A percentile compares a stretch with the other conserved stretches of the same genome.
phyloP scores from a whole-genome alignment of 2,113 vertebrate genomes.

The Trinectes maculatus region DNA sequence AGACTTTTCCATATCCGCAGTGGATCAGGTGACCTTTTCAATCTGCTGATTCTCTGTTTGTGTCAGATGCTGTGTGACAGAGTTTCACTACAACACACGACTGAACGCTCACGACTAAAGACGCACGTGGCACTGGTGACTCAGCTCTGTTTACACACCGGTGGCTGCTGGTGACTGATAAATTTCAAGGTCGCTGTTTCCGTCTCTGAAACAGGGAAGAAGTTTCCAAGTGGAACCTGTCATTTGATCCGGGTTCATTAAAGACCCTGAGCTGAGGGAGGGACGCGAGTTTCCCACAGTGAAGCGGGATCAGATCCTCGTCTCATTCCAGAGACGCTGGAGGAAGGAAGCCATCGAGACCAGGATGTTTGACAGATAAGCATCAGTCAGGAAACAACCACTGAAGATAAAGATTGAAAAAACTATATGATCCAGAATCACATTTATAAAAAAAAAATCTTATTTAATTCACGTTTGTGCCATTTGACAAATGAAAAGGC shows the following conservation, averaged over 20 bases:
- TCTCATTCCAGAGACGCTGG: slow-evolving; percentile 26
- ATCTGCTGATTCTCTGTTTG: too few relatives aligned
- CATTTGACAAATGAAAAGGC: too few relatives aligned
- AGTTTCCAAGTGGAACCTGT: slow-evolving; percentile 33
- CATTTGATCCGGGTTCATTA: slow-evolving; percentile 33
- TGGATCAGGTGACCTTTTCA: not conserved
- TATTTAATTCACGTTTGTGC: too few relatives aligned
- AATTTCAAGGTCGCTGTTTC: slow-evolving; percentile 43
- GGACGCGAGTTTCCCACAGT: slow-evolving; percentile 57
- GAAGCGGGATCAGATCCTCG: slow-evolving; percentile 8
- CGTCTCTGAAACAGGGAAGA: slow-evolving; percentile 24
- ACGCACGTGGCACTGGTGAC: not conserved
- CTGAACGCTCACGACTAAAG: slow-evolving; percentile 8
- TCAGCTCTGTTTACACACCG: slow-evolving; percentile 43
- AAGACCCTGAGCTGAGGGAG: slow-evolving; percentile 7
- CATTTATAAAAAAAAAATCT: too few relatives aligned
- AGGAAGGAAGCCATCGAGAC: slow-evolving; percentile 75
- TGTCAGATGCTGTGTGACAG: too few relatives aligned
- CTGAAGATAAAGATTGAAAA: too few relatives aligned
- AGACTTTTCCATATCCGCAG: not conserved
- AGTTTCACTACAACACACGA: too few relatives aligned
- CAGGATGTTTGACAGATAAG: slow-evolving; percentile 77
- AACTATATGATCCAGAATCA: too few relatives aligned
- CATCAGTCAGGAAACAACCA: slow-evolving; percentile 52
- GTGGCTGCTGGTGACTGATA: slow-evolving; percentile 25